phyloP scores from a whole-genome alignment of 2,888 invertebrate species.

The Brachynemurus nebulosus region DNA sequence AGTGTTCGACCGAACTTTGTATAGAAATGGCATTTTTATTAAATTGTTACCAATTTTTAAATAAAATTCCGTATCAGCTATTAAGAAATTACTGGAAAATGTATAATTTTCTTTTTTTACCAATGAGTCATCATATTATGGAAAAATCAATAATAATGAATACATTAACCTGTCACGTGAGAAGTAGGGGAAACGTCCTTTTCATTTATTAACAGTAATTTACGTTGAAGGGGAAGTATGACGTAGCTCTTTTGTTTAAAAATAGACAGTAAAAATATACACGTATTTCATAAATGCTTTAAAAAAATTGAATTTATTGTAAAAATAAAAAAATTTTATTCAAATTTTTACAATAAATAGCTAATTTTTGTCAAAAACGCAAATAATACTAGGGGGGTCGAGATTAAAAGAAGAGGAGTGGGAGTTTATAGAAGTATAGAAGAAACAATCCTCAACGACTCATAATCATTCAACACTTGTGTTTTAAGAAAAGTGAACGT shows the following conservation, averaged over 20 bases:
- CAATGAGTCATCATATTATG: too few species aligned
- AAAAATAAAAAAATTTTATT: background rate
- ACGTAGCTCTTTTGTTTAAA: background rate
- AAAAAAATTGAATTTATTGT: background rate
- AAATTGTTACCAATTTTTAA: too few species aligned
- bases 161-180: too few species aligned
- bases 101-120: too few species aligned
- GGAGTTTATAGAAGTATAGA: background rate
- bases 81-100: too few species aligned
- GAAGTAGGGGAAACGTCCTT: too few species aligned
- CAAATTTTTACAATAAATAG: background rate
- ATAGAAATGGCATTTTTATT: too few species aligned
- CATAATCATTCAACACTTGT: background rate
- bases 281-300: background rate
- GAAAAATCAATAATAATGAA: too few species aligned
- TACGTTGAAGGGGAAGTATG: background rate
- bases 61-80: too few species aligned
- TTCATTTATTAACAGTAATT: background rate
- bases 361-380: background rate
- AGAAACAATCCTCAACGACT: background rate
- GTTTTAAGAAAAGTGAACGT: background rate
- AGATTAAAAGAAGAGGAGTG: conserved; percentile 6
- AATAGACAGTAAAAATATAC: background rate
- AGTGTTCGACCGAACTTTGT: too few species aligned
- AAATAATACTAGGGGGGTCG: background rate